Conservation (phyloP, 2,113 vertebrate species). For the Zootoca vivipara region DNA sequence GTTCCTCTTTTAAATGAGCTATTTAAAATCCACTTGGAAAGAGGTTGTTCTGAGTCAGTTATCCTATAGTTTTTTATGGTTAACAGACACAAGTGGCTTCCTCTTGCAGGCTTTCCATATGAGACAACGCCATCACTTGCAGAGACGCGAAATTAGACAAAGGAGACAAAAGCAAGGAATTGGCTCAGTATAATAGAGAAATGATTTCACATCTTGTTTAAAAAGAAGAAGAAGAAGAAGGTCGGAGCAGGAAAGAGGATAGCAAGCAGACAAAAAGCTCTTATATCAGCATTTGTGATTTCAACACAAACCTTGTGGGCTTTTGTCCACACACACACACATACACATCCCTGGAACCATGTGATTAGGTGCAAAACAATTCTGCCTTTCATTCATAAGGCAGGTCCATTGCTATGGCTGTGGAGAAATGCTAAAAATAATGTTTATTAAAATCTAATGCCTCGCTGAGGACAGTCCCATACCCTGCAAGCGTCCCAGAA, state of each 20-base stretch:
- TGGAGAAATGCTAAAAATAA: not conserved
- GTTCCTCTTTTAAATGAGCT: not conserved
- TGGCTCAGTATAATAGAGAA: not conserved
- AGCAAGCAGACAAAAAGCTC: not conserved
- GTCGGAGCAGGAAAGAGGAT: not conserved
- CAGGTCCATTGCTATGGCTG: not conserved
- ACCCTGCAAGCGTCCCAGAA: too few species aligned
- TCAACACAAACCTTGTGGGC: not conserved
- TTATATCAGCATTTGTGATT: not conserved
- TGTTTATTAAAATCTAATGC: not conserved
- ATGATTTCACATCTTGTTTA: not conserved
- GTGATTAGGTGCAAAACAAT: not conserved
- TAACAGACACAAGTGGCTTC: not conserved
- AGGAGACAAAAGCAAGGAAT: not conserved
- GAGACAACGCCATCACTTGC: not conserved
- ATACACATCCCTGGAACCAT: not conserved
- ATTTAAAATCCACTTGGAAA: not conserved
- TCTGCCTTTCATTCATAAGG: not conserved
- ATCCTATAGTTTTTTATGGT: not conserved
- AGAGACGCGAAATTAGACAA: not conserved
- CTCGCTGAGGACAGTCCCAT: too few species aligned
- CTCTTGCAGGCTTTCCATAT: not conserved
- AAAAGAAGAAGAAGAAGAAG: too few species aligned
- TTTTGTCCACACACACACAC: not conserved
- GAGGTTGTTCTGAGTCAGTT: not conserved